Evolutionary conservation across 2,888 invertebrate species (phyloP).

Genomic region (Scaptomyza cyrtandrae): DNA sequence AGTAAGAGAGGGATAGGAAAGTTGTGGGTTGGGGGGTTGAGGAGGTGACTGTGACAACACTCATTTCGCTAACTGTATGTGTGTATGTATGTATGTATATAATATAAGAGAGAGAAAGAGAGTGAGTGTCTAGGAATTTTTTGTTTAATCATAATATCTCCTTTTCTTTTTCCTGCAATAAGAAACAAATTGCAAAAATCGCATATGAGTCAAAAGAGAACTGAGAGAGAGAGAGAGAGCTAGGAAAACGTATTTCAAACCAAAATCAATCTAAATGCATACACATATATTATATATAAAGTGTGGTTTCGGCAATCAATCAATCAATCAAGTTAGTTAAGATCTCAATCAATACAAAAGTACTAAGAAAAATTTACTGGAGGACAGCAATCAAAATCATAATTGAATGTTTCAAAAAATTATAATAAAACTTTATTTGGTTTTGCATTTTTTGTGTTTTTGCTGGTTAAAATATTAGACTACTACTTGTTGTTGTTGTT

Average conservation of each 20-base stretch:
- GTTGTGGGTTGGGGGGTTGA: neutral
- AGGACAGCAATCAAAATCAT: conserved; percentile 28
- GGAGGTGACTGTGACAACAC: conserved; percentile 36
- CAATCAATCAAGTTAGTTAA: conserved; percentile 50
- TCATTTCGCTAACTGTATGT: conserved; percentile 38
- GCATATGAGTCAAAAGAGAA: conserved; percentile 54
- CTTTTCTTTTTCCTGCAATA: conserved; percentile 84
- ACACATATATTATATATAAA: neutral
- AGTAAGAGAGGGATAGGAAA: neutral
- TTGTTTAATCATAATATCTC: conserved; percentile 83
- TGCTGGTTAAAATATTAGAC: conserved; percentile 62
- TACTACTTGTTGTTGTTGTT: conserved; percentile 40
- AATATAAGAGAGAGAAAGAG: conserved; percentile 31
- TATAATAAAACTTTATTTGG: conserved; percentile 14
- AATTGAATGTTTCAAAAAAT: conserved; percentile 8
- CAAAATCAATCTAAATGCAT: conserved; percentile 31
- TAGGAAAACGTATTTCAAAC: conserved; percentile 35
- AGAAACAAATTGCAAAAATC: conserved; percentile 71
- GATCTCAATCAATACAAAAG: conserved; percentile 2
- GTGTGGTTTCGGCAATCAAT: conserved; percentile 28
- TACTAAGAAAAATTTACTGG: conserved; percentile 26
- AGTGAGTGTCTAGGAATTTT: conserved; percentile 67
- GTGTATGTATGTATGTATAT: conserved; percentile 41
- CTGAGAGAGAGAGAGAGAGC: conserved; percentile 43
- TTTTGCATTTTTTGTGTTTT: conserved; percentile 10